Conservation (phyloP, 2,113 vertebrate species). For the Cricetomys ansorgei region DNA sequence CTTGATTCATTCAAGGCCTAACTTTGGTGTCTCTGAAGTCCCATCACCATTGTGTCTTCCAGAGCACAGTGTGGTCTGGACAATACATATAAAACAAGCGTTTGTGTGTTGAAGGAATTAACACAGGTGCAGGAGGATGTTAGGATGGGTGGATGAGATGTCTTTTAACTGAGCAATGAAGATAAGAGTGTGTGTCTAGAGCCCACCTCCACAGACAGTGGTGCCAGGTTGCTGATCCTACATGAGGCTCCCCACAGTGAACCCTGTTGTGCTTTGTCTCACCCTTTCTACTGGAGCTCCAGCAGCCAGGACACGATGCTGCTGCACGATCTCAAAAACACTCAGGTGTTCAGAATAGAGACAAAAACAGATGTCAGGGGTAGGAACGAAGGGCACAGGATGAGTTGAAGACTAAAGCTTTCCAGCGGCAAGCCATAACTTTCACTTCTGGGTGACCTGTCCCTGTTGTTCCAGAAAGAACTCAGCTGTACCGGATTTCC, state of each 20-base stretch:
- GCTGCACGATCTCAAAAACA: background rate
- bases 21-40: background rate
- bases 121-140: accelerated
- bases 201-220: too few relatives aligned
- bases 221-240: background rate
- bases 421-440: background rate
- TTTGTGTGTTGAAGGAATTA: background rate
- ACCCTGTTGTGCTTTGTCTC: background rate
- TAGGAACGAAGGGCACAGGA: background rate
- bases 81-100: background rate
- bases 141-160: too few relatives aligned
- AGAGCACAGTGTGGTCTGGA: background rate
- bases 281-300: background rate
- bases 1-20: background rate
- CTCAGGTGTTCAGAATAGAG: background rate
- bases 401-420: background rate
- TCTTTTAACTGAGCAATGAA: background rate
- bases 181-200: background rate
- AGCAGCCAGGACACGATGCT: background rate
- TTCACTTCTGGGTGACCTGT: background rate
- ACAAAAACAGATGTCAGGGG: background rate
- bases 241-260: background rate
- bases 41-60: background rate
- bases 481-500: background rate
- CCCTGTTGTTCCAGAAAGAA: background rate